Evolutionary conservation across 2,113 vertebrate genomes (phyloP).

Genomic region (Todiramphus saurophagus): DNA sequence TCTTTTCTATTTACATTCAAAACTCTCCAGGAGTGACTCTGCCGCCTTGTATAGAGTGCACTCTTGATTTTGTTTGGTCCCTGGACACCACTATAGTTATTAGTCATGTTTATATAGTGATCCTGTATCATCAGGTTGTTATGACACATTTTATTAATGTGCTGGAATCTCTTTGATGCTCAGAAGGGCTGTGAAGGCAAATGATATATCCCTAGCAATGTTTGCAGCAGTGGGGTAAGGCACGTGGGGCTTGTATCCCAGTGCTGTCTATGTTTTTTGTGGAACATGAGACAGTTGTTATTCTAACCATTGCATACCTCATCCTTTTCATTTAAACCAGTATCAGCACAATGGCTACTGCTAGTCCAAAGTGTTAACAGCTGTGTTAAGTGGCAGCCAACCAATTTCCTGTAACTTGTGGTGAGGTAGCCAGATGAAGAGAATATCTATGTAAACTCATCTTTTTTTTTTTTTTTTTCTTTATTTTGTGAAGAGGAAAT

Average conservation of each 20-base stretch:
- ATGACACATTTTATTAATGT: neutral
- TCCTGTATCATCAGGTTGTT: neutral
- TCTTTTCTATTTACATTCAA: neutral
- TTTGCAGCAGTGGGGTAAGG: neutral
- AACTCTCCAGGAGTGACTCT: neutral
- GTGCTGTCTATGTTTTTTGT: neutral
- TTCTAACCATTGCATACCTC: conserved; percentile 14
- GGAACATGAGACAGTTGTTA: conserved; percentile 3
- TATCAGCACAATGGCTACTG: conserved; percentile 38
- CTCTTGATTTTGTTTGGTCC: neutral
- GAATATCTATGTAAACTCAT: conserved; percentile 35
- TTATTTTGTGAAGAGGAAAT: neutral
- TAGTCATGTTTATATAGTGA: neutral
- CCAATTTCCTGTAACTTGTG: conserved; percentile 52
- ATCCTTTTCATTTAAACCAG: neutral
- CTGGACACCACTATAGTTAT: neutral
- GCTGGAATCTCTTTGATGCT: neutral
- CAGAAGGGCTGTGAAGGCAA: neutral
- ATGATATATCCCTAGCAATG: neutral
- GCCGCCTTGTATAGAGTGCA: neutral
- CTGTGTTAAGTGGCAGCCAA: conserved; percentile 53
- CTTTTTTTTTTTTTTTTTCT: neutral
- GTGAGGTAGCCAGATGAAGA: conserved; percentile 38
- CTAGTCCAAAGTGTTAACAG: conserved; percentile 59
- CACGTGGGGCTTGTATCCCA: neutral